Percentiles rank a stretch among this genome's conserved stretches.
These are phyloP conservation scores for Canis aureus DNA, from an alignment of 2,113 vertebrate species.

Conservation along the genomic window DNA sequence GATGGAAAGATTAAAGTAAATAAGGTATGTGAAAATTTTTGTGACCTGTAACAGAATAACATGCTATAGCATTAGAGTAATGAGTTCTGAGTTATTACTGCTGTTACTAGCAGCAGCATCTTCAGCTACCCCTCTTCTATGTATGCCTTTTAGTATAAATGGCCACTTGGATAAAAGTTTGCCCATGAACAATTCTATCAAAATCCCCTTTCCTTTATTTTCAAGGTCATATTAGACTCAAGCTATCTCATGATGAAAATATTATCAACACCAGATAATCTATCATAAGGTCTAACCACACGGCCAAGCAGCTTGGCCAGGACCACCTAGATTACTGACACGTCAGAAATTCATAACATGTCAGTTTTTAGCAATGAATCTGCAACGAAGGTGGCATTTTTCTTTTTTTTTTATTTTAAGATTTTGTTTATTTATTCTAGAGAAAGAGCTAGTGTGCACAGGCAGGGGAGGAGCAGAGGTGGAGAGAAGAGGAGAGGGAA, in stretches of 20 bases:
- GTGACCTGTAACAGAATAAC: neutral
- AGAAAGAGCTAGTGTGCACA: neutral
- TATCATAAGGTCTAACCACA: neutral
- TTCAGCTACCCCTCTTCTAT: neutral
- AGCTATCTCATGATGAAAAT: neutral
- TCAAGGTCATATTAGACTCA: slow-evolving; percentile 50
- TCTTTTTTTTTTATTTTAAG: neutral
- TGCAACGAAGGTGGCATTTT: neutral
- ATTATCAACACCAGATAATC: neutral
- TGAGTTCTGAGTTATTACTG: neutral
- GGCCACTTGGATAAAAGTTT: neutral
- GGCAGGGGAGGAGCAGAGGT: neutral
- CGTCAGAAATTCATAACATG: slow-evolving; percentile 19
- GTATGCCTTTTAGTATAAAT: neutral
- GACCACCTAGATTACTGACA: neutral
- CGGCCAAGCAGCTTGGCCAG: neutral
- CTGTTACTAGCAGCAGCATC: neutral
- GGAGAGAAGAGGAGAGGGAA: neutral
- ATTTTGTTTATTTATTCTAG: neutral
- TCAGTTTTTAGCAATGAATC: slow-evolving; percentile 31
- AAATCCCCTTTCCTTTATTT: neutral
- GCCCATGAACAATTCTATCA: neutral
- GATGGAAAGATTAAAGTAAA: neutral
- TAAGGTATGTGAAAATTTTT: neutral
- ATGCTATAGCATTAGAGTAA: accelerated